Base-by-base conservation (phyloP, 2,888 invertebrate species). In the Epirrita christyi region DNA sequence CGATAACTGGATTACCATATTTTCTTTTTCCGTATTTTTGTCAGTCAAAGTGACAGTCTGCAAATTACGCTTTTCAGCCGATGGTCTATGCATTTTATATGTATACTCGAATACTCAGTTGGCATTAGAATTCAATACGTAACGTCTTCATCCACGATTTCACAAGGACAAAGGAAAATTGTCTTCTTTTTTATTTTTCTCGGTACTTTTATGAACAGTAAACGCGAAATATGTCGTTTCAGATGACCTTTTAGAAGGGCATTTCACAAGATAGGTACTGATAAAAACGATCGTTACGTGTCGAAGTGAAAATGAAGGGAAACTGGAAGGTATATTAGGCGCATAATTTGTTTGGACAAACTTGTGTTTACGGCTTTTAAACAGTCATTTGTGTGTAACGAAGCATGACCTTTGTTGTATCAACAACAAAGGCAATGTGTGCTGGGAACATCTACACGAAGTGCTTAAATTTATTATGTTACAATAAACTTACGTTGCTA, bases 331-430 rank as follows among this genome's bases (percentile, higher is more conserved):
- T 29, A 49, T 29, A 13, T n/a, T 13, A n/a, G 9, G n/a, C 28
- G 14, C 15, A 71, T 75, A 73, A 77, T 78, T 66, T 76, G 72
- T 70, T 73, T 55, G 71, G 60, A 66, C 65, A 49, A 73, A 73
- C 70, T 72, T 73, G 61, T 62, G 61, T 75, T 72, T 65, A 74
- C 66, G 61, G 69, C 68, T 76, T 76, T 80, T 72, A 72, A 78
- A 75, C 69, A 68, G 63, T 72, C 58, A 73, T 80, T 76, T 78
- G 70, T 34, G 34, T 56, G 43, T 50, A 50, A 56, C 49, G 37
- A 47, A 46, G 38, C 43, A 44, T 28, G 36, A 43, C 15, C 48
- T 21, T 21, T 21, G 21, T 21, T 21, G 21, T 21, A 21, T 21
- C 21, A 21, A 21, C 21, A 21, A n/a, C n/a, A n/a, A n/a, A n/a